Base-by-base conservation (phyloP, 2,888 invertebrate species). In the Strigamia maritima region DNA sequence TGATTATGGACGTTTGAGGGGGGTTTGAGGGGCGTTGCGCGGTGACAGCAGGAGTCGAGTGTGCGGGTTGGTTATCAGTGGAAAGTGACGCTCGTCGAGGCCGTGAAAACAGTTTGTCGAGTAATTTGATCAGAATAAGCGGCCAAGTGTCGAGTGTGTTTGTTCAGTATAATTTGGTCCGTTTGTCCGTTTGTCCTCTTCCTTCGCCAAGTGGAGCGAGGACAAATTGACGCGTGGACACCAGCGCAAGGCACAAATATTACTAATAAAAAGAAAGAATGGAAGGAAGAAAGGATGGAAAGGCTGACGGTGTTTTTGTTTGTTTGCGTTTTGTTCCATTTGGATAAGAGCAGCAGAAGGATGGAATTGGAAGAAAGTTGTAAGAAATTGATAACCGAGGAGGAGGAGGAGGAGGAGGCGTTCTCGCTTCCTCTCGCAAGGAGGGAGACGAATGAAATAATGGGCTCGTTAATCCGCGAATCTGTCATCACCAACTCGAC, bases 391-490 rank as follows among this genome's bases (percentile, higher is more conserved):
- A 35, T 35, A 6, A 10, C 35, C 35, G 35, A 35, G 35, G 35
- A 35, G 35, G 35, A n/a, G n/a, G n/a, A n/a, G n/a, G n/a, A n/a
- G n/a, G n/a, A n/a, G n/a, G n/a, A n/a, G n/a, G n/a, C n/a, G n/a
- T n/a, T n/a, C n/a, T 60, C 24, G 60, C 22, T 60, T 60, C 60
- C 60, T 22, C 28, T 70, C 6, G 70, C 24, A 28, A 70, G 28
- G 70, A 16, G 78, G 35, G 6, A 14, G 31, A 31, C 35, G 78
- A 78, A 78, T 60, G 60, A 78, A 78, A 78, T 78, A 78, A 78
- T 78, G 78, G 78, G 65, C 78, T 78, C 78, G 78, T 78, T 78
- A 78, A 78, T 78, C 78, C 78, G 28, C 65, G 65, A 78, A 78
- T 78, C 78, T 78, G 78, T 78, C 78, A 78, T 40, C 38, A 35